Conservation (phyloP, 2,113 vertebrate genomes). For the Ctenomys sociabilis region DNA sequence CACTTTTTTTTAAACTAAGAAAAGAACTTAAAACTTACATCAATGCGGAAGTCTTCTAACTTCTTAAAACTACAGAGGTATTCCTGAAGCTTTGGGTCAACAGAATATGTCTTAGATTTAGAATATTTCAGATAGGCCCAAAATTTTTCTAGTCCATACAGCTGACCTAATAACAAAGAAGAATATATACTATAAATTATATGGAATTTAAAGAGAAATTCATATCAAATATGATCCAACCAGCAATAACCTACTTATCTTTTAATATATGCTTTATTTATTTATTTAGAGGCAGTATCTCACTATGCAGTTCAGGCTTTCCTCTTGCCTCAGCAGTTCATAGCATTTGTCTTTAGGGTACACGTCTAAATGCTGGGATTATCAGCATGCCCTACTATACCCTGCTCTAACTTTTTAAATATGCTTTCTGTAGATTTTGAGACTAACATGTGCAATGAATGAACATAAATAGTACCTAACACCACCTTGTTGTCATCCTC, state of each 20-base stretch:
- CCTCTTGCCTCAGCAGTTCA: not conserved
- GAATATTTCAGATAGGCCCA: constrained; percentile 99
- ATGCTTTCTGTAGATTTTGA: constrained; percentile 6
- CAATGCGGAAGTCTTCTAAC: constrained; percentile 97
- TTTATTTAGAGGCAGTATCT: not conserved
- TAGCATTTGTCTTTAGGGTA: too few relatives aligned
- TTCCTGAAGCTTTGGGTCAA: constrained; percentile 93
- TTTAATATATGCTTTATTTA: not conserved
- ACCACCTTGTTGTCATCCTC: not conserved
- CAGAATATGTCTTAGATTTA: constrained; percentile 88
- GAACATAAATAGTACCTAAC: not conserved
- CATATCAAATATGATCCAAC: not conserved
- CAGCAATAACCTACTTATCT: constrained; percentile 6
- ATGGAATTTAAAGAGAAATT: constrained; percentile 52
- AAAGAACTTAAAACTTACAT: constrained; percentile 87
- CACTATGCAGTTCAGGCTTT: not conserved
- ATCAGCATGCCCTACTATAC: not conserved
- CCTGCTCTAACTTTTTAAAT: not conserved
- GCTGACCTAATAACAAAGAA: constrained; percentile 89
- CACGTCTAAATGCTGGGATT: not conserved
- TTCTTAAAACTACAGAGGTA: constrained; percentile 94
- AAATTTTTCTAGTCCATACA: constrained; percentile 98
- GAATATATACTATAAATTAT: not conserved
- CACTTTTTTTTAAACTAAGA: not conserved
- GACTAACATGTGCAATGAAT: not conserved